Evolutionary conservation across 1,140 invertebrate genomes (phyloP), one percentile per base, ranked within the genome.

Genomic region (Dinoponera quadriceps): DNA sequence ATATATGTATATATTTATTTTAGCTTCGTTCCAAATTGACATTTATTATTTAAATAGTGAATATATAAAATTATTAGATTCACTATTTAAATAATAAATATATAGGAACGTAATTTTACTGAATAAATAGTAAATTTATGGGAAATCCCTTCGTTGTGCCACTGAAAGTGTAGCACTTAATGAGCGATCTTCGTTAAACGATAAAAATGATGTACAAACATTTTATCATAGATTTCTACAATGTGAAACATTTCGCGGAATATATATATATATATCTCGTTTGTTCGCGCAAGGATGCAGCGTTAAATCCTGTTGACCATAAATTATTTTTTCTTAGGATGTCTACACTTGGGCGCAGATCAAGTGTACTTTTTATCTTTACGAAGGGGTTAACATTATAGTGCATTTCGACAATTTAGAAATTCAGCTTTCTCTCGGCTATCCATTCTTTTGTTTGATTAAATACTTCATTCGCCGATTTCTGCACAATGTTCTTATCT

Each of bases 321-420:
- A 80, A 80, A 80, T 69, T 80, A 80, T 18, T 80, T 69, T 80
- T 80, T 80, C 75, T 80, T 54, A 71, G 63, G 22, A 25, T 71
- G 75, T 59, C 33, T 80, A 33, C 51, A 29, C 51, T 44, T 59
- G 51, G 63, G 71, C 75, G 29, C 9, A 80, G 65, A 80, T 25
- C 69, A 59, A 80, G 65, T 57, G 48, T 33, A 51, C 51, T 57
- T 80, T 80, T 80, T 80, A 80, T 69, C 65, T 80, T 38, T 5
- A 5, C 65, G 25, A 71, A 27, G 18, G 38, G 33, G 44, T 80
- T 80, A 80, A 71, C 18, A 57, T n/a, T n/a, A 51, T 57, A n/a
- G 25, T 80, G 33, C 44, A 57, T 63, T 80, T 14, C 54, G 44
- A 80, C 65, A 51, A 80, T 71, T 51, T 14, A 9, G 33, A 80